These are phyloP conservation scores for Ciconia maguari DNA, from an alignment of 2,113 vertebrate species.

Conservation along the genomic window DNA sequence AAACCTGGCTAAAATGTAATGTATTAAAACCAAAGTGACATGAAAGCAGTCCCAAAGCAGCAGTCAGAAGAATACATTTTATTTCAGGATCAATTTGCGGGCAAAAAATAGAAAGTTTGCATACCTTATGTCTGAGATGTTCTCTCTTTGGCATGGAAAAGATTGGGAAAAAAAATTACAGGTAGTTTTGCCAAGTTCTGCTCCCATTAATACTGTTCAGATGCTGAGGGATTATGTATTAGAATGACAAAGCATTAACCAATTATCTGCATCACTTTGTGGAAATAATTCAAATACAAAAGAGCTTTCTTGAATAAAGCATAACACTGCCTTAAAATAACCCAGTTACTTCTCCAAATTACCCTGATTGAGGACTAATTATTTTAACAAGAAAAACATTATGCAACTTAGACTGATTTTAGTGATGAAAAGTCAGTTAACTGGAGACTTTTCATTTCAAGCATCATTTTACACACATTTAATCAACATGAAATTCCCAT, in stretches of 20 bases:
- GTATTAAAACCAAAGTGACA: neutral
- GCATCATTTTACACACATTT: neutral
- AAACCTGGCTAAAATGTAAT: constrained; percentile 16
- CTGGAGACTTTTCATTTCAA: neutral
- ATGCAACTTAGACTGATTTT: neutral
- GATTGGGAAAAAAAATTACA: neutral
- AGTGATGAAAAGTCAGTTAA: neutral
- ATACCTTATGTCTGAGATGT: neutral
- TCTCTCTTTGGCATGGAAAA: neutral
- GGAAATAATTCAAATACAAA: neutral
- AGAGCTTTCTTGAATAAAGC: neutral
- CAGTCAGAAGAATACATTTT: neutral
- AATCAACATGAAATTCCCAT: neutral
- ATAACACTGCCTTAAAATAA: neutral
- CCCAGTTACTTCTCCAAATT: neutral
- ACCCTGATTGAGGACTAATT: neutral
- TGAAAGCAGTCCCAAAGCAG: neutral
- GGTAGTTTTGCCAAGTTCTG: constrained; percentile 1
- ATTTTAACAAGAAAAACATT: constrained; percentile 5
- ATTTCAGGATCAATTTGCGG: neutral
- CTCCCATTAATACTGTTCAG: neutral
- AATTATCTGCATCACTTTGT: neutral
- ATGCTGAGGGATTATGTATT: neutral
- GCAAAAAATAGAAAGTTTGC: neutral
- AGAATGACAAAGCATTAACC: neutral